Evolutionary conservation across 53 echinoderm and acorn worm species (phyloP).

Genomic region (Apostichopus leukothele): DNA sequence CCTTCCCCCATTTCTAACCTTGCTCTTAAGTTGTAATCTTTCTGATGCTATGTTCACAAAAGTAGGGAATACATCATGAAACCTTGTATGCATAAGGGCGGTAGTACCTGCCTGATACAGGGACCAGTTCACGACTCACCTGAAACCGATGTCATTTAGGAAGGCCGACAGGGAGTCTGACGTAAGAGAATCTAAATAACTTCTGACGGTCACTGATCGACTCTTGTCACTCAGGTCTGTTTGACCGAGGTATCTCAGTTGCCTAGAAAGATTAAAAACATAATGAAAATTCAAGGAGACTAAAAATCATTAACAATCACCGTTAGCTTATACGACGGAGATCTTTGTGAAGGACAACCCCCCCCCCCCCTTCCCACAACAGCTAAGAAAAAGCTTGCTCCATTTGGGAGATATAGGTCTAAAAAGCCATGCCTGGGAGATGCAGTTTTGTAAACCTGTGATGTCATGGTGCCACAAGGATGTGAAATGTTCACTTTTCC

Average conservation of each 20-base stretch:
- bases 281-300: background rate
- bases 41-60: background rate
- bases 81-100: background rate
- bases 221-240: conserved; percentile 90
- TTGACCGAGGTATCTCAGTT: conserved; percentile 87
- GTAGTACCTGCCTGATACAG: background rate
- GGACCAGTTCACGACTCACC: conserved; percentile 35
- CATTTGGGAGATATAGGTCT: too few relatives aligned
- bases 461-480: too few relatives aligned
- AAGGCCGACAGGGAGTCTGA: conserved; percentile 84
- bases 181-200: conserved; percentile 80
- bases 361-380: too few relatives aligned
- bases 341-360: too few relatives aligned
- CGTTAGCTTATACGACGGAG: too few relatives aligned
- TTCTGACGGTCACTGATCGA: conserved; percentile 77
- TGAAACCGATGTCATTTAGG: conserved; percentile 90
- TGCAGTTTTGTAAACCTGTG: too few relatives aligned
- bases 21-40: too few relatives aligned
- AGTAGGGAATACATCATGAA: background rate
- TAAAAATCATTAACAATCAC: too few relatives aligned
- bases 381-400: too few relatives aligned
- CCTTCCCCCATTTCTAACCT: background rate
- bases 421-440: too few relatives aligned
- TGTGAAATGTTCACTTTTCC: too few relatives aligned
- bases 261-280: conserved; percentile 57